Evolutionary conservation across 2,888 invertebrate species (phyloP), one percentile per base, ranked within the genome.

Genomic region (Itoplectis maculator): DNA sequence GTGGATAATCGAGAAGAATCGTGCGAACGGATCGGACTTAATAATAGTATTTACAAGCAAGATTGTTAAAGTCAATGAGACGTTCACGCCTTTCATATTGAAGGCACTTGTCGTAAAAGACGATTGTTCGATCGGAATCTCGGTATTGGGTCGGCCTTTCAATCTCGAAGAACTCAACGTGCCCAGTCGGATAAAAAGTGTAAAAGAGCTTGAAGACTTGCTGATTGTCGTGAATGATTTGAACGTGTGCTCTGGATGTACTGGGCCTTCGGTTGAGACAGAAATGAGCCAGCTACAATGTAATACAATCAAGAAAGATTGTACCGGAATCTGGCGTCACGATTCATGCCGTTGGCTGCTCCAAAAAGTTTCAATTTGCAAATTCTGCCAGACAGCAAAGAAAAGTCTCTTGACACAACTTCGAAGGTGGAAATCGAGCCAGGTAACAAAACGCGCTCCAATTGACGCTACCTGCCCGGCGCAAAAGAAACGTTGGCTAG

Each of bases 271-370:
- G 15, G 37, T 61, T 15, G 15, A 61, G n/a, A n/a, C 6, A 5
- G 61, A 37, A 40, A 61, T 61, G 40, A 37, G 18, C 15, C 15
- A 37, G 40, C 56, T 35, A 35, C 0, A 4, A 6, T 59, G 35
- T 11, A 59, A n/a, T 4, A 59, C 56, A 7, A n/a, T 35, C 1
- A 59, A 59, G 23, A 59, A 59, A 49, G 72, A 73, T 61, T 9
- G 35, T 11, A 15, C 42, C 47, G 74, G 65, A 74, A 23, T 23
- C 40, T 74, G 74, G 74, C 65, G 65, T 40, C 74, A 54, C 8
- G 42, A 40, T 7, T 5, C 37, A 23, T 74, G 74, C 20, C 13
- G n/a, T 74, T 23, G 51, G 15, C 42, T 65, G 42, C 65, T 65
- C 37, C 20, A 4, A 7, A 37, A 74, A n/a, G 20, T 2, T 13